Evolutionary conservation across 2,888 invertebrate species (phyloP), one percentile per base, ranked within the genome.

Genomic region (Conus canariensis): DNA sequence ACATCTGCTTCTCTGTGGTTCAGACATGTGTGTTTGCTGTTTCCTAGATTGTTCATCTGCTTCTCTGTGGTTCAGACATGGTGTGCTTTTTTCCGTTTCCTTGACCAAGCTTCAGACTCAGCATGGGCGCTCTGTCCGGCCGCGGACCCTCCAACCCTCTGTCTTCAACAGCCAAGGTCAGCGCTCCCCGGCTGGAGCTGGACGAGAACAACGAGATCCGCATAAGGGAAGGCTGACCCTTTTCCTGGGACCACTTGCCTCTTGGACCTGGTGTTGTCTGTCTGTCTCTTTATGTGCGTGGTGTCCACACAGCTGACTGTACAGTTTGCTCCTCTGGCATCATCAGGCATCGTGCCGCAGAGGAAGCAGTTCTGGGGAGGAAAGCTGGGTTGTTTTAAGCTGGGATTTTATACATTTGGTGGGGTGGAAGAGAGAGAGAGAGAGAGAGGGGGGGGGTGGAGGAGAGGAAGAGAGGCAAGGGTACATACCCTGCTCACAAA

Each of bases 161-260:
- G 25, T 58, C 89, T 25, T 83, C 90, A 25, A 82, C 90, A 14
- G 30, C 87, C 85, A 90, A 14, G 91, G 30, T 88, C 85, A 60
- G 22, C 91, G 60, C 92, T 90, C 89, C 89, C 91, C 90, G 94
- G 77, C 92, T 95, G 25, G 95, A 95, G 87, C 93, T 95, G 74
- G 95, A 95, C 89, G 94, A 94, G 67, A 92, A 94, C 92, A 93
- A 95, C 90, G 94, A 94, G 88, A 94, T 95, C 80, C 92, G 94
- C 80, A 92, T 94, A 67, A 86, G 94, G 86, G 93, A 94, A 64
- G 45, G 16, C 14, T 86, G 86, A 86, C 9, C 16, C 1, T 16
- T 16, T 64, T 7, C n/a, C 59, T 59, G 59, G 8, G 6, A 58
- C 22, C 30, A 4, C 22, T 19, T 56, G 19, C 45, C 56, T 16